Conservation (phyloP, 1,140 invertebrate genomes). For the Bombus pascuorum region DNA sequence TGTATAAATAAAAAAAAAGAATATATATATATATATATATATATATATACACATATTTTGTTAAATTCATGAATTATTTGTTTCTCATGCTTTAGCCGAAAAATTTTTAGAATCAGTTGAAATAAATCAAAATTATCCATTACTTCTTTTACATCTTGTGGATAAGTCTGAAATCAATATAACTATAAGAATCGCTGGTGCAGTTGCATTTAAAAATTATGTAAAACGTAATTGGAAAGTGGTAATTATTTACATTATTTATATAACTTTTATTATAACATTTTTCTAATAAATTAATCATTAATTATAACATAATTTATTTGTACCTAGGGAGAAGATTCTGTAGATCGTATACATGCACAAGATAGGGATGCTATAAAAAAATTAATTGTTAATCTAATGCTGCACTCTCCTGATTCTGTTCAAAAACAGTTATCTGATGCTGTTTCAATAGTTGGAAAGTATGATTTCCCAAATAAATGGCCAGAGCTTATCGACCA, state of each 20-base stretch:
- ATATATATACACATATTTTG: background rate
- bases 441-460: constrained; percentile 97
- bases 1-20: no score
- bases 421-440: constrained; percentile 98
- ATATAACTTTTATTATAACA: constrained; percentile 17
- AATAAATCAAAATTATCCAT: constrained; percentile 94
- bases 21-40: no score
- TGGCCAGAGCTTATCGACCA: constrained; percentile 95
- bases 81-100: constrained; percentile 88
- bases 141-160: constrained; percentile 92
- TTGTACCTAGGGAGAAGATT: constrained; percentile 89
- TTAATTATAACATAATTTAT: background rate
- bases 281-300: constrained; percentile 25
- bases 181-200: constrained; percentile 92
- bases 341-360: constrained; percentile 90
- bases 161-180: constrained; percentile 90
- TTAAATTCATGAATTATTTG: background rate
- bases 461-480: constrained; percentile 96
- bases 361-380: constrained; percentile 92
- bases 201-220: constrained; percentile 98
- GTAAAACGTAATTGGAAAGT: constrained; percentile 97
- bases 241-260: constrained; percentile 83
- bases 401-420: constrained; percentile 94
- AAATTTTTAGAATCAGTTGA: constrained; percentile 96
- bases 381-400: constrained; percentile 93